Percentiles rank a stretch among this genome's conserved stretches.
These are phyloP conservation scores for Orchestia grillus DNA, from an alignment of 1,140 invertebrate genomes.

Conservation along the genomic window DNA sequence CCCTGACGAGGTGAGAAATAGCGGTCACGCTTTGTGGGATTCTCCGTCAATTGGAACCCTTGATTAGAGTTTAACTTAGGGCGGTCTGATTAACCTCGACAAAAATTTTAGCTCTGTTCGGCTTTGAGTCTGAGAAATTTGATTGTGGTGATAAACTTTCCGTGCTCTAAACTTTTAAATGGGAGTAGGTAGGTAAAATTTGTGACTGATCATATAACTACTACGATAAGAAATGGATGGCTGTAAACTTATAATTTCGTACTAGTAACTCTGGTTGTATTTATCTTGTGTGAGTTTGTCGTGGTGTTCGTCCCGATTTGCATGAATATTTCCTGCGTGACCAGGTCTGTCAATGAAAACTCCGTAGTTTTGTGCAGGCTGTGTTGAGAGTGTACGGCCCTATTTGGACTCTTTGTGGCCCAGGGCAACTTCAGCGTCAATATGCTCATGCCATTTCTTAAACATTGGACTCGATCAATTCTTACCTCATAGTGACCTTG, in stretches of 20 bases:
- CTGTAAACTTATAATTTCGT: background rate
- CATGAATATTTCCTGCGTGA: background rate
- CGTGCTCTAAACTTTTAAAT: background rate
- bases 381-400: background rate
- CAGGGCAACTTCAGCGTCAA: background rate
- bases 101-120: background rate
- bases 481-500: background rate
- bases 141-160: background rate
- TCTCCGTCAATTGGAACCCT: background rate
- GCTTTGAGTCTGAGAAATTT: background rate
- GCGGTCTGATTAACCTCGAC: background rate
- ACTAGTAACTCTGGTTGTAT: background rate
- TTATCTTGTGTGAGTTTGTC: background rate
- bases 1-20: constrained; percentile 65
- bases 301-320: background rate
- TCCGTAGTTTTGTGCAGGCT: background rate
- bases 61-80: background rate
- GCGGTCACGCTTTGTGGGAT: background rate
- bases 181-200: background rate
- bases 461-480: background rate
- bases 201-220: background rate
- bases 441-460: background rate
- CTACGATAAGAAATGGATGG: background rate
- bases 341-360: background rate
- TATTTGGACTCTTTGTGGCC: too few relatives aligned